Conservation (phyloP, 2,797 vertebrate genomes). For the Sebastolobus alascanus region DNA sequence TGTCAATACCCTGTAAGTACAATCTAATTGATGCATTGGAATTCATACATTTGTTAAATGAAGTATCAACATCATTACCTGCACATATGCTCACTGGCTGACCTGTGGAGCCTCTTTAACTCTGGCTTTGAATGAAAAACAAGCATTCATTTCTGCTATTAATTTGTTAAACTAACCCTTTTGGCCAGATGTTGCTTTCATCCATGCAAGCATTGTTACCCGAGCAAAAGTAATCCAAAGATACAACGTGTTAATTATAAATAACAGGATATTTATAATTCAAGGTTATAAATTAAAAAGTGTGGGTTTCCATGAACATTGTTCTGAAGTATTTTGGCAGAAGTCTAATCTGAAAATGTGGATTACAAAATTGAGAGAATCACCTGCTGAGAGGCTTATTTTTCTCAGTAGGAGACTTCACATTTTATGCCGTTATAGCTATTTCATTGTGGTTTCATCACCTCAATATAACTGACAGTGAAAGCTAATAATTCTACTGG, state of each 20-base stretch:
- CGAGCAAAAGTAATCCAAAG: not conserved
- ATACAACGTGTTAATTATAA: slow-evolving; percentile 8
- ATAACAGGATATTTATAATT: slow-evolving; percentile 1
- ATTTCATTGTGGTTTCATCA: slow-evolving; percentile 57
- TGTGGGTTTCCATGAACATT: not conserved
- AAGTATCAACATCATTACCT: not conserved
- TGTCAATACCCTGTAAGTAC: not conserved
- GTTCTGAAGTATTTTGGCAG: not conserved
- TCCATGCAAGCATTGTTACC: not conserved
- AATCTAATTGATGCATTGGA: not conserved
- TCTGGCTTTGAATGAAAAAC: not conserved
- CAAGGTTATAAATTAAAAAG: not conserved
- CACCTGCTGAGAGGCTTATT: slow-evolving; percentile 24
- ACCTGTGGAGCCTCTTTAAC: not conserved
- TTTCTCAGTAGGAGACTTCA: slow-evolving; percentile 1
- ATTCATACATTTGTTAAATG: not conserved
- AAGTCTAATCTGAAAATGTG: not conserved
- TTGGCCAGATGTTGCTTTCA: not conserved
- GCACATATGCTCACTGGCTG: not conserved
- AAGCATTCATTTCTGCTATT: not conserved
- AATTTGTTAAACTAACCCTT: slow-evolving; percentile 5
- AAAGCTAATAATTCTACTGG: slow-evolving; percentile 7
- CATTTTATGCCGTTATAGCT: not conserved
- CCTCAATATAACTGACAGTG: not conserved
- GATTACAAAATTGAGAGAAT: slow-evolving; percentile 17